These are phyloP conservation scores for Campoletis raptor DNA, from an alignment of 2,888 invertebrate genomes.

Conservation along the genomic window DNA sequence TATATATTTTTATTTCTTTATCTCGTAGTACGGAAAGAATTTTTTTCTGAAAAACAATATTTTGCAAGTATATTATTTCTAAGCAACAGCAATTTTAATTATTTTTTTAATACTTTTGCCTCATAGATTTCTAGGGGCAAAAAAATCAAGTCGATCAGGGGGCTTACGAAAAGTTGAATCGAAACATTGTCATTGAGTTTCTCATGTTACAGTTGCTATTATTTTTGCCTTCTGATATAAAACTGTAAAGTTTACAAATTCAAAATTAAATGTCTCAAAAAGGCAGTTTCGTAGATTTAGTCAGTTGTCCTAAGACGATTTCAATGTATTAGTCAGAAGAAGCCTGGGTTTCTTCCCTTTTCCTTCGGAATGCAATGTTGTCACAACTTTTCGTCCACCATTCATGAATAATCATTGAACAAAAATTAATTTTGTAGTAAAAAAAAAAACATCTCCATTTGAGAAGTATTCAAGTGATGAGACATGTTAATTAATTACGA, in stretches of 20 bases:
- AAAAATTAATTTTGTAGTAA: background rate
- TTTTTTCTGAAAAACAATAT: background rate
- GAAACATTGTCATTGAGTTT: background rate
- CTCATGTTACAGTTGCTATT: background rate
- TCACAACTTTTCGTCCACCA: background rate
- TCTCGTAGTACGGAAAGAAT: background rate
- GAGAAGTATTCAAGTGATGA: background rate
- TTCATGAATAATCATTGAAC: background rate
- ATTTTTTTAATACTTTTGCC: background rate
- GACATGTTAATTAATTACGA: background rate
- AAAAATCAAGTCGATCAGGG: background rate
- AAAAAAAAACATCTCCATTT: background rate
- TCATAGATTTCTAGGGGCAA: background rate
- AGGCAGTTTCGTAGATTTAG: conserved; percentile 10
- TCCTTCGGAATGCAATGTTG: no score
- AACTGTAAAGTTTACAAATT: conserved; percentile 9
- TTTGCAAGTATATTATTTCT: background rate
- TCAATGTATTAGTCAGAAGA: background rate
- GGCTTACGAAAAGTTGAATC: background rate
- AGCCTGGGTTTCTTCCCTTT: background rate
- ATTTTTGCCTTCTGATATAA: conserved; percentile 17
- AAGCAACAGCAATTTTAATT: background rate
- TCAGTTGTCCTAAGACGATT: background rate
- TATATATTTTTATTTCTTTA: background rate
- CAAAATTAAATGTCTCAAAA: background rate